These are phyloP conservation scores for Diorhabda elongata DNA, from an alignment of 1,140 invertebrate genomes.

Conservation along the genomic window DNA sequence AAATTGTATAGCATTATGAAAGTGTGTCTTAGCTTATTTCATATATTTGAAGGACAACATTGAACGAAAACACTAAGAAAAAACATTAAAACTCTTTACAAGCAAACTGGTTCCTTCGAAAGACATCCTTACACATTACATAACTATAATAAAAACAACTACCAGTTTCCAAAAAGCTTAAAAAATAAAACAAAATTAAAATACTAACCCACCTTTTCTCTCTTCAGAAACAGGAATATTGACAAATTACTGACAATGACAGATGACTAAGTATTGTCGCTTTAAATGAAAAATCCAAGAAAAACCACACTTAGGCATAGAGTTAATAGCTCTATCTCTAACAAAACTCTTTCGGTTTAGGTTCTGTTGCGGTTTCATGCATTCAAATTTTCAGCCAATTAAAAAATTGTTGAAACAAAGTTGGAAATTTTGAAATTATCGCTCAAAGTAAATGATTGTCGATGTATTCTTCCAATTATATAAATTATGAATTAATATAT, in stretches of 20 bases:
- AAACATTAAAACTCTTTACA: background rate
- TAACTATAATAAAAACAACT: background rate
- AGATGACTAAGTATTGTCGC: background rate
- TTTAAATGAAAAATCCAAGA: too few relatives aligned
- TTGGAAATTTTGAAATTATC: too few relatives aligned
- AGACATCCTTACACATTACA: background rate
- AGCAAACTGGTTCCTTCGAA: background rate
- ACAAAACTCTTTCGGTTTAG: too few relatives aligned
- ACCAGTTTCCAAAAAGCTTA: background rate
- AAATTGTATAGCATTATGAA: conserved; percentile 3
- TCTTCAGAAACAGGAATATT: background rate
- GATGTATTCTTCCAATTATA: too few relatives aligned
- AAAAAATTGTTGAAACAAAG: too few relatives aligned
- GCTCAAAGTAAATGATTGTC: too few relatives aligned
- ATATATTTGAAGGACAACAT: background rate
- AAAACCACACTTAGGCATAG: too few relatives aligned
- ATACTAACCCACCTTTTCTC: conserved; percentile 1
- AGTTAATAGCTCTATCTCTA: too few relatives aligned
- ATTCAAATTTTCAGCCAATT: too few relatives aligned
- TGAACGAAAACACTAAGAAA: background rate
- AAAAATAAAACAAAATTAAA: background rate
- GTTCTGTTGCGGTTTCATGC: too few relatives aligned
- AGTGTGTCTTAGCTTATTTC: conserved; percentile 1
- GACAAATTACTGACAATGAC: background rate
- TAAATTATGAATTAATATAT: too few relatives aligned